Conservation (phyloP, 2,113 vertebrate species). For the Collichthys lucidus region DNA sequence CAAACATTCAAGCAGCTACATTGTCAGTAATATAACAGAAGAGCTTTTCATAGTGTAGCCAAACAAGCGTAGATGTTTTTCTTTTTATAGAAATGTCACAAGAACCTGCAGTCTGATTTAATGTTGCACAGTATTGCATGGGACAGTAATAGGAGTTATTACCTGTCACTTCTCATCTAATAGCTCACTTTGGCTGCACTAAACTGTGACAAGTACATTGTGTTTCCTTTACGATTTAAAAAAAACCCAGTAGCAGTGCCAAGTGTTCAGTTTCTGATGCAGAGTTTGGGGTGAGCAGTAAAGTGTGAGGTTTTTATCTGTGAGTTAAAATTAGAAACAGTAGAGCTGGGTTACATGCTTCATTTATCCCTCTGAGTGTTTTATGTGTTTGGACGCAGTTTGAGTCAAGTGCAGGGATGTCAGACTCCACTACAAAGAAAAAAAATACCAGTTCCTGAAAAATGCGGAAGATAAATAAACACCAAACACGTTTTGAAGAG, state of each 20-base stretch:
- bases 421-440: not conserved
- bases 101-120: not conserved
- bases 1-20: not conserved
- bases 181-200: not conserved
- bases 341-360: not conserved
- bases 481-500: not conserved
- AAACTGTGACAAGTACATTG: not conserved
- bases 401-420: not conserved
- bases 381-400: not conserved
- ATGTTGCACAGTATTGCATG: not conserved
- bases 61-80: not conserved
- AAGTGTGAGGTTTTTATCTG: not conserved
- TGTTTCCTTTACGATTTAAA: not conserved
- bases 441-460: not conserved
- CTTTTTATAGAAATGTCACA: not conserved
- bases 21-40: no score
- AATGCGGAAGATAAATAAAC: not conserved
- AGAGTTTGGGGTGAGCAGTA: not conserved
- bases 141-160: not conserved
- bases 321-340: not conserved
- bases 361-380: not conserved
- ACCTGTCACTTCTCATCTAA: not conserved
- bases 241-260: not conserved
- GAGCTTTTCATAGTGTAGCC: not conserved
- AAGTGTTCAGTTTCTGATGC: not conserved